phyloP scores from a whole-genome alignment of 2,888 invertebrate species.

The Ectemnius cavifrons region DNA sequence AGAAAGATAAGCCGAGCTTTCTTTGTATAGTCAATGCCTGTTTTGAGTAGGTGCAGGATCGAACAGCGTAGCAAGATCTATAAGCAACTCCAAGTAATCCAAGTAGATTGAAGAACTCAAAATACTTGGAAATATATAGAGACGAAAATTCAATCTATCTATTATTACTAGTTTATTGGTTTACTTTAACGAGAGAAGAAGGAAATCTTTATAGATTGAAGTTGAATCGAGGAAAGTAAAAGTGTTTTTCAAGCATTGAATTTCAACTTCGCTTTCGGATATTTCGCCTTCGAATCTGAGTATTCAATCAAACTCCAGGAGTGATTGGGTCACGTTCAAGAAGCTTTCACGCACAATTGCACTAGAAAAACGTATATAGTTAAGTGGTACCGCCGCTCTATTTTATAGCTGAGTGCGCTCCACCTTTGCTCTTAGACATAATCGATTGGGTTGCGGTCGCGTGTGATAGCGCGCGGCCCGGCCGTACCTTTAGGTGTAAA shows the following conservation, averaged over 20 bases:
- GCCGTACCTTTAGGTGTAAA: slow-evolving; percentile 36
- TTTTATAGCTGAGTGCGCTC: slow-evolving; percentile 45
- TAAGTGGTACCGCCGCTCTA: slow-evolving; percentile 12
- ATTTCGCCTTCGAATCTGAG: neutral
- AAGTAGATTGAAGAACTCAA: no score
- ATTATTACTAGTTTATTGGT: no score
- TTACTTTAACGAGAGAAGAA: no score
- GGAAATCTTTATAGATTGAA: no score
- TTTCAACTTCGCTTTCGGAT: no score
- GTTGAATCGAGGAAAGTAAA: neutral
- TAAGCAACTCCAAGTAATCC: neutral
- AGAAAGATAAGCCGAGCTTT: slow-evolving; percentile 28
- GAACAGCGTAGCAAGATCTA: neutral
- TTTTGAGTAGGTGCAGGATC: no score
- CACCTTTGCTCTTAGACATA: slow-evolving; percentile 26
- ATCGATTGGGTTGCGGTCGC: slow-evolving; percentile 37
- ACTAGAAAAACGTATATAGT: slow-evolving; percentile 34
- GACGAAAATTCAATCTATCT: no score
- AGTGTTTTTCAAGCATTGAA: neutral
- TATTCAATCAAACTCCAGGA: slow-evolving; percentile 5
- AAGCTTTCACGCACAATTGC: slow-evolving; percentile 30
- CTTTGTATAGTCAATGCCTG: no score
- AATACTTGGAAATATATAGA: no score
- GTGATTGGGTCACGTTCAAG: slow-evolving; percentile 38
- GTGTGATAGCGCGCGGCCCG: slow-evolving; percentile 22